Evolutionary conservation across 1,140 invertebrate genomes (phyloP).

Genomic region (Apis florea): DNA sequence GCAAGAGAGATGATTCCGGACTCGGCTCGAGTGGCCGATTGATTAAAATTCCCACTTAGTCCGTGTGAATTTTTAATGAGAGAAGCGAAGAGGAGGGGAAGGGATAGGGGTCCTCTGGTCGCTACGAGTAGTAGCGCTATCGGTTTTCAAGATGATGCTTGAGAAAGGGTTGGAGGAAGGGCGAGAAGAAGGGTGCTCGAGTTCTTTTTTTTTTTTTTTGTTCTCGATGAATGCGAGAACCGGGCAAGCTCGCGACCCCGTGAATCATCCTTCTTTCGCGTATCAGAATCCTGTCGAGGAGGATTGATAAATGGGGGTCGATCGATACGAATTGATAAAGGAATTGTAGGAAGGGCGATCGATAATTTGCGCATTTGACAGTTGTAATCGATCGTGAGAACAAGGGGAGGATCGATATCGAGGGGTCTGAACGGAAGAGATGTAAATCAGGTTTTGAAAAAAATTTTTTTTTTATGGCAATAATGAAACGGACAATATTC

Average conservation of each 20-base stretch:
- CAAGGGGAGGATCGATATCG: too few species aligned
- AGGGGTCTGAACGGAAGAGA: too few species aligned
- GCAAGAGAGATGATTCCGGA: background rate
- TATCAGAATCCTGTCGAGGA: too few species aligned
- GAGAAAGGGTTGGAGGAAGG: background rate
- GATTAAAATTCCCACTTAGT: conserved; percentile 33
- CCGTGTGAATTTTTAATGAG: conserved; percentile 59
- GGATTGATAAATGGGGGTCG: too few species aligned
- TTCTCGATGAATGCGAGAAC: conserved; percentile 49
- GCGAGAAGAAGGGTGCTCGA: conserved; percentile 30
- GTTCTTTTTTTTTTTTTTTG: conserved; percentile 51
- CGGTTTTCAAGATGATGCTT: conserved; percentile 44
- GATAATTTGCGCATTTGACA: too few species aligned
- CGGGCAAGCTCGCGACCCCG: conserved; percentile 12
- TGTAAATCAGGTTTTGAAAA: too few species aligned
- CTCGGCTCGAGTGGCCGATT: conserved; percentile 42
- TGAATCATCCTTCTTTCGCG: conserved; percentile 21
- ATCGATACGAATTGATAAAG: too few species aligned
- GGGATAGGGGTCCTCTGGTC: background rate
- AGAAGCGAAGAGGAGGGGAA: background rate
- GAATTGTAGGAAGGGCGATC: too few species aligned
- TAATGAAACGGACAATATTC: too few species aligned
- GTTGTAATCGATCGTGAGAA: too few species aligned
- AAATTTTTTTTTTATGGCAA: too few species aligned
- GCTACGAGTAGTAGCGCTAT: conserved; percentile 32